Evolutionary conservation across 2,113 vertebrate species (phyloP).

Genomic region (Phycodurus eques): DNA sequence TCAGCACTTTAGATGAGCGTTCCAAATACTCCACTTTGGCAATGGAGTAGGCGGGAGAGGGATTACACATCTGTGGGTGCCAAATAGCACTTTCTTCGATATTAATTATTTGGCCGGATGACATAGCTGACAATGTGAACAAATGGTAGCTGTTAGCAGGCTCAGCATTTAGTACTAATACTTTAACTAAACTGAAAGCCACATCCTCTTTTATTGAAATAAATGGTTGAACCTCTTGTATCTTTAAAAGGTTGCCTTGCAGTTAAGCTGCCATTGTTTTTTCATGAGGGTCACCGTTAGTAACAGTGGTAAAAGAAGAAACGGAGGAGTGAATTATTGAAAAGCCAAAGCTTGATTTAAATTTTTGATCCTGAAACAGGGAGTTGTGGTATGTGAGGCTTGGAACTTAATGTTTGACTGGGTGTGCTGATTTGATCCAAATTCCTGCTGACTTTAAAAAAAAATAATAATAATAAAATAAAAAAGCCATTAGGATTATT

Average conservation of each 20-base stretch:
- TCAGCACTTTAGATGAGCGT: slow-evolving; percentile 19
- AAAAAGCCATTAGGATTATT: too few species aligned
- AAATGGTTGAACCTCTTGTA: not conserved
- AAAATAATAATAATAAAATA: too few species aligned
- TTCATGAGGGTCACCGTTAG: slow-evolving; percentile 47
- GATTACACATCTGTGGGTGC: slow-evolving; percentile 31
- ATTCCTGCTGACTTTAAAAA: too few species aligned
- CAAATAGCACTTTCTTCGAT: slow-evolving; percentile 33
- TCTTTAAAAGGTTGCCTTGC: slow-evolving; percentile 7
- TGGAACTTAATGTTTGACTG: not conserved
- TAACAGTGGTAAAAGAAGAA: slow-evolving; percentile 27
- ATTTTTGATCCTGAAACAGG: slow-evolving; percentile 21
- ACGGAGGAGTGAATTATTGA: slow-evolving; percentile 40
- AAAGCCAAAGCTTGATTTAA: slow-evolving; percentile 12
- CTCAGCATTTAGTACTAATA: not conserved
- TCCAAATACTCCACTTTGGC: slow-evolving; percentile 14
- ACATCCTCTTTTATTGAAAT: not conserved
- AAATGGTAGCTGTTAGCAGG: not conserved
- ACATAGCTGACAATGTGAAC: slow-evolving; percentile 47
- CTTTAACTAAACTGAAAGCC: slow-evolving; percentile 8
- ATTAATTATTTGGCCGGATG: slow-evolving; percentile 43
- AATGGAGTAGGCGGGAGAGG: not conserved
- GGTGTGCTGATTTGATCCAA: too few species aligned
- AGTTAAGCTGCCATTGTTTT: slow-evolving; percentile 20
- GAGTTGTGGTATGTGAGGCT: not conserved